phyloP scores from a whole-genome alignment of 2,888 invertebrate genomes.

The Drosophila peninsularis region DNA sequence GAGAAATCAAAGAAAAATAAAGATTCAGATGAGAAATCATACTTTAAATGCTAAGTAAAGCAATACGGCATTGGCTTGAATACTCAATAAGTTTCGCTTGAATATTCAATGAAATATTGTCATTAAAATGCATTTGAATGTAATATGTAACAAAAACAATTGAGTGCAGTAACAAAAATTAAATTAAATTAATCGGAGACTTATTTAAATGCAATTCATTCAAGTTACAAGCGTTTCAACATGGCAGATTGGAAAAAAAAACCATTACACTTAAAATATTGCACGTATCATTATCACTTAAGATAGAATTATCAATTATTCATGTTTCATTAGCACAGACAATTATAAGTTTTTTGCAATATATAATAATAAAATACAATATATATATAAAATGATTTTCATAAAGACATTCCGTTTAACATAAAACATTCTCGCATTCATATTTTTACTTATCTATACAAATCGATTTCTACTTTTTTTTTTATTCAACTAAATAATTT shows the following conservation, averaged over 20 bases:
- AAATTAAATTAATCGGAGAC: not conserved
- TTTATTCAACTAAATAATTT: not conserved
- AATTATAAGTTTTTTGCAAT: not conserved
- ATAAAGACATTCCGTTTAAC: not conserved
- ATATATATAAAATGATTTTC: slow-evolving; percentile 1
- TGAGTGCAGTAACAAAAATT: not conserved
- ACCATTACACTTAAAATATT: not conserved
- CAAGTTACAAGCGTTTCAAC: not conserved
- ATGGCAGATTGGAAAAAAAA: not conserved
- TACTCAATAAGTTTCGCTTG: slow-evolving; percentile 5
- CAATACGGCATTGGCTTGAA: slow-evolving; percentile 4
- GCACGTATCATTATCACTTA: not conserved
- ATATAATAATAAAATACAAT: too few relatives aligned
- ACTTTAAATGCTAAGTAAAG: not conserved
- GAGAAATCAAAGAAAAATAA: not conserved
- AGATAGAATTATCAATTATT: not conserved
- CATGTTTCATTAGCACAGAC: not conserved
- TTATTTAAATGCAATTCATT: slow-evolving; percentile 2
- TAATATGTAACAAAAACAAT: not conserved
- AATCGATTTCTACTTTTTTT: too few relatives aligned
- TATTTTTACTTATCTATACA: not conserved
- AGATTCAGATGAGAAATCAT: not conserved
- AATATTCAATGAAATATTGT: slow-evolving; percentile 8
- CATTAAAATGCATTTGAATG: slow-evolving; percentile 1
- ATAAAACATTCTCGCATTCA: not conserved